Conservation (phyloP, 2,113 vertebrate species). For the Seriola dumerili region DNA sequence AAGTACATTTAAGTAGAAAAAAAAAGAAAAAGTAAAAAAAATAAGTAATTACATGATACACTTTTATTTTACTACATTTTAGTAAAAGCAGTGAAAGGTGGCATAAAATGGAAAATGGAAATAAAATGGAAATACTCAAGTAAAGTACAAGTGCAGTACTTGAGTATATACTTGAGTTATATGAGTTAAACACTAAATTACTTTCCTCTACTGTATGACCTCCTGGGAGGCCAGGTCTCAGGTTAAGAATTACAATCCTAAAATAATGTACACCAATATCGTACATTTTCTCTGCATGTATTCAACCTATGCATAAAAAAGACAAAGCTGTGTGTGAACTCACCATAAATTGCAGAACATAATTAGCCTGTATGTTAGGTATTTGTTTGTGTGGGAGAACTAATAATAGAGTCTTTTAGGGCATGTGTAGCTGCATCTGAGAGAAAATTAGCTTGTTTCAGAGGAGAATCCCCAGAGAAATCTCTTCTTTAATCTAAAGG, state of each 20-base stretch:
- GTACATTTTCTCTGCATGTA: background rate
- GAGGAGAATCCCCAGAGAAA: constrained; percentile 55
- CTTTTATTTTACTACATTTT: too few relatives aligned
- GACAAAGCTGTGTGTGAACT: background rate
- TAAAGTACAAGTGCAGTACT: too few relatives aligned
- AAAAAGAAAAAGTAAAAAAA: background rate
- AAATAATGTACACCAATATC: background rate
- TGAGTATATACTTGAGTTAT: background rate
- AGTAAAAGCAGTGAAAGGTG: background rate
- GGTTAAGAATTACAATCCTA: background rate
- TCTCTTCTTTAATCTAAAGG: constrained; percentile 63
- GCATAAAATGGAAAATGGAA: too few relatives aligned
- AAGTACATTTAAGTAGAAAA: too few relatives aligned
- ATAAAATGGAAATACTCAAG: background rate
- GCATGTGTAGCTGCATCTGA: constrained; percentile 33
- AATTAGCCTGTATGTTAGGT: constrained; percentile 40
- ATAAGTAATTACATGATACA: background rate
- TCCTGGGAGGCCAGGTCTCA: background rate
- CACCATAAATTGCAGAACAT: background rate
- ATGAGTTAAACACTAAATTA: background rate
- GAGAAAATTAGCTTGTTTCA: constrained; percentile 54
- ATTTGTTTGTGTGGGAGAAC: constrained; percentile 42
- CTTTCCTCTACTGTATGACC: background rate
- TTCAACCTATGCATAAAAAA: background rate
- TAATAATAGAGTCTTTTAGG: constrained; percentile 49